Conservation (phyloP, 2,113 vertebrate species). For the Pituophis catenifer region DNA sequence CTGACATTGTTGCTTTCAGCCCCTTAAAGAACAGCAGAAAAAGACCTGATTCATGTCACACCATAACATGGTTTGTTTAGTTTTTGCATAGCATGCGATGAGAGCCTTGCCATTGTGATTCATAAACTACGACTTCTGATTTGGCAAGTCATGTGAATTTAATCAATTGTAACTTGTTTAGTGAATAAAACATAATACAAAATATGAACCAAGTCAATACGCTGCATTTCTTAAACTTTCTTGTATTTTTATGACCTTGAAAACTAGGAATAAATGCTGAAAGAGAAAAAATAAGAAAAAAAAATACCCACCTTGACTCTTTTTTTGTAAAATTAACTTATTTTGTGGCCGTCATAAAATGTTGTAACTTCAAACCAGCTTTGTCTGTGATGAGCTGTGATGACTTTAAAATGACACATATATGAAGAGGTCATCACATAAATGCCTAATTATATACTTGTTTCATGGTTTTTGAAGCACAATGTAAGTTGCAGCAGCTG, state of each 20-base stretch:
- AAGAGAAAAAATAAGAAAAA: slow-evolving; percentile 48
- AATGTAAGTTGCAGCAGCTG: not conserved
- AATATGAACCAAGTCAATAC: slow-evolving; percentile 5
- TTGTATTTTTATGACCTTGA: slow-evolving; percentile 54
- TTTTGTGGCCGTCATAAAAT: not conserved
- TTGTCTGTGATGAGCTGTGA: not conserved
- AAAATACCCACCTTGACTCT: slow-evolving; percentile 19
- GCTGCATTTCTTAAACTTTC: slow-evolving; percentile 48
- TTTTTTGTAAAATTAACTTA: slow-evolving; percentile 34
- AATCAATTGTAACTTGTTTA: not conserved
- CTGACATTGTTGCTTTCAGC: slow-evolving; percentile 37
- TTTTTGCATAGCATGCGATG: not conserved
- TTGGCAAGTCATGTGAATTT: not conserved
- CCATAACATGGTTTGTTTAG: not conserved
- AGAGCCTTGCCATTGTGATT: not conserved
- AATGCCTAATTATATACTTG: not conserved
- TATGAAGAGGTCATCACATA: not conserved
- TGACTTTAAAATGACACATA: slow-evolving; percentile 18
- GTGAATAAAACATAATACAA: slow-evolving; percentile 10
- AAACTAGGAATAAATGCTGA: slow-evolving; percentile 52
- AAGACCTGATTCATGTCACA: not conserved
- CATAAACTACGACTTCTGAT: not conserved
- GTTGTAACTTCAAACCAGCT: not conserved
- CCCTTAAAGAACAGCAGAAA: slow-evolving; percentile 19
- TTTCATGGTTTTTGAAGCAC: not conserved